Evolutionary conservation across 2,113 vertebrate genomes (phyloP).

Genomic region (Tympanuchus pallidicinctus): DNA sequence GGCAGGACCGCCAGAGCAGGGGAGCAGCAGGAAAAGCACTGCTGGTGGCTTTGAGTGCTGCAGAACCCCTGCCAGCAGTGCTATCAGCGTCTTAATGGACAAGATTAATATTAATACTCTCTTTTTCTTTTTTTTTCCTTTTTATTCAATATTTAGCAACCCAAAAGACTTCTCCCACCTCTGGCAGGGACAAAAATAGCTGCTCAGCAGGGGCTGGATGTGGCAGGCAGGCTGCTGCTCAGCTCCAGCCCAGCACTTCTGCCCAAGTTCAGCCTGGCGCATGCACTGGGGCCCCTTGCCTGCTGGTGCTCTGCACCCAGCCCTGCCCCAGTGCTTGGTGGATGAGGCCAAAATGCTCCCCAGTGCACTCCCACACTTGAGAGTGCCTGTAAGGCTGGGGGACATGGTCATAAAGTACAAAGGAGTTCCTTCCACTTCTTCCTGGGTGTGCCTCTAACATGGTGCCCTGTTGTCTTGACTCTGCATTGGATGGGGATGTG

Average conservation of each 20-base stretch:
- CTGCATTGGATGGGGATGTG: not conserved
- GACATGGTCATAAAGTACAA: not conserved
- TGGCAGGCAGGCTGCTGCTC: not conserved
- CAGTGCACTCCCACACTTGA: not conserved
- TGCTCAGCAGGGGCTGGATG: not conserved
- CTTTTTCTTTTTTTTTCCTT: not conserved
- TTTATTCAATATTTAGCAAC: constrained; percentile 66
- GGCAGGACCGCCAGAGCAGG: not conserved
- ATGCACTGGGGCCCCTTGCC: not conserved
- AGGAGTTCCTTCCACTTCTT: not conserved
- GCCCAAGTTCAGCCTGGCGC: not conserved
- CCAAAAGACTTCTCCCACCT: constrained; percentile 14
- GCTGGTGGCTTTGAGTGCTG: not conserved
- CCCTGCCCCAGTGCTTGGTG: not conserved
- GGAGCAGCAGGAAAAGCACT: not conserved
- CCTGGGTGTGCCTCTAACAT: not conserved
- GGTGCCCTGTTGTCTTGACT: not conserved
- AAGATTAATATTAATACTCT: constrained; percentile 65
- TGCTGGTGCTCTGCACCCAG: not conserved
- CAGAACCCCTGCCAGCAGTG: not conserved
- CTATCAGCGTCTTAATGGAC: constrained; percentile 54
- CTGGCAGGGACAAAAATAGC: constrained; percentile 46
- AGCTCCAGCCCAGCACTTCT: not conserved
- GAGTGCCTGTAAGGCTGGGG: not conserved
- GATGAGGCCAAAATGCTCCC: not conserved